These are phyloP conservation scores for Indicator indicator DNA, from an alignment of 2,113 vertebrate species.

Conservation along the genomic window DNA sequence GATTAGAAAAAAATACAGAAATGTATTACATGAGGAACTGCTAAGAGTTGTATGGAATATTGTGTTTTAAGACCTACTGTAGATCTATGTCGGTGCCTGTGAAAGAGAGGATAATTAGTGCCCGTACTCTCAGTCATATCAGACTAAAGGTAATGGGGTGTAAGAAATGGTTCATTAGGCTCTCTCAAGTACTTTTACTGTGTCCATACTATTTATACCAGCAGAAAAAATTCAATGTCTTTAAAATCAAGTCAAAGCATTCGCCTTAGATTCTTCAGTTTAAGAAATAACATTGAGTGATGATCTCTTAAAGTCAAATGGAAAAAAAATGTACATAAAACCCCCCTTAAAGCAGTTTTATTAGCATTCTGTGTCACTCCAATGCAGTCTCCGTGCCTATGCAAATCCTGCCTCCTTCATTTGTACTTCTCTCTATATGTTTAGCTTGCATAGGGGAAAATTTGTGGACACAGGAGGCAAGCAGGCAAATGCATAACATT, in stretches of 20 bases:
- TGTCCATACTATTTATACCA: constrained; percentile 86
- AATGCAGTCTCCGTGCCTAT: not conserved
- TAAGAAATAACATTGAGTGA: constrained; percentile 75
- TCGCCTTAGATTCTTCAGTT: constrained; percentile 71
- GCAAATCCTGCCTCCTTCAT: constrained; percentile 46
- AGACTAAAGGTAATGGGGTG: constrained; percentile 87
- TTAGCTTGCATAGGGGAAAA: not conserved
- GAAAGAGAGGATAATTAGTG: constrained; percentile 84
- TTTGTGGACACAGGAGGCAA: not conserved
- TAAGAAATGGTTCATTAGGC: constrained; percentile 87
- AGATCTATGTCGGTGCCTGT: constrained; percentile 78
- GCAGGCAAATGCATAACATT: not conserved
- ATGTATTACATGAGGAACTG: constrained; percentile 69
- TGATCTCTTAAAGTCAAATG: constrained; percentile 67
- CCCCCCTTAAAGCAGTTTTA: constrained; percentile 18
- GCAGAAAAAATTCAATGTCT: constrained; percentile 78
- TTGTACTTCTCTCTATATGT: not conserved
- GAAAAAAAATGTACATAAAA: constrained; percentile 61
- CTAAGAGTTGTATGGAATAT: constrained; percentile 74
- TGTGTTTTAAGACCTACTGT: constrained; percentile 79
- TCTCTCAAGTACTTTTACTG: constrained; percentile 84
- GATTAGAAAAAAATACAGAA: constrained; percentile 74
- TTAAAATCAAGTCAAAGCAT: constrained; percentile 81
- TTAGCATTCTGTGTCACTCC: constrained; percentile 31
- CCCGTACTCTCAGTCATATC: constrained; percentile 82